A percentile compares a stretch with the other conserved stretches of the same genome.
These are phyloP conservation scores for Dascyllus trimaculatus DNA, from an alignment of 2,113 vertebrate genomes.

Conservation along the genomic window DNA sequence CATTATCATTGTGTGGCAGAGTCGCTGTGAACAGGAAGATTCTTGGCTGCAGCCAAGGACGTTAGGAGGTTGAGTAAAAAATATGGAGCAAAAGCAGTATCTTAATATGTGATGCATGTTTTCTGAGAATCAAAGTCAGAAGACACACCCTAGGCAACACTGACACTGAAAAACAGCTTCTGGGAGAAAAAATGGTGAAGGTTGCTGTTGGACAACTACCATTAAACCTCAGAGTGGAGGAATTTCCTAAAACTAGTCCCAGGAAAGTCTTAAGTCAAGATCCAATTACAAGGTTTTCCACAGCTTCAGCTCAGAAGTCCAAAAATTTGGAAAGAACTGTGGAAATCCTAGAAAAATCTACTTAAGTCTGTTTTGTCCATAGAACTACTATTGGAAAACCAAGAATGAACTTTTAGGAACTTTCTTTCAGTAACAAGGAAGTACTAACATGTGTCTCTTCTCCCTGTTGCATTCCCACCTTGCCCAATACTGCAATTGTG, in stretches of 20 bases:
- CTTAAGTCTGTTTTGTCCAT: neutral
- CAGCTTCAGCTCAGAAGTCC: neutral
- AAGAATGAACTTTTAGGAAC: neutral
- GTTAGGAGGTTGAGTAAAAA: neutral
- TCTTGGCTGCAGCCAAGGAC: slow-evolving; percentile 22
- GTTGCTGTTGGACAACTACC: neutral
- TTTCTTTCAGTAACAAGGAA: no score
- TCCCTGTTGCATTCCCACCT: neutral
- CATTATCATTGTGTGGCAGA: neutral
- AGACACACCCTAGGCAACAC: neutral
- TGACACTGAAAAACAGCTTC: neutral
- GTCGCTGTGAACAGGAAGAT: neutral
- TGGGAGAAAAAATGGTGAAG: neutral
- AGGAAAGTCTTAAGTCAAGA: neutral
- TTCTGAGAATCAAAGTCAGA: neutral
- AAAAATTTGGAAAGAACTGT: neutral
- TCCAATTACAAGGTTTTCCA: neutral
- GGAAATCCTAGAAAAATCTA: neutral
- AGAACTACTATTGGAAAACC: neutral
- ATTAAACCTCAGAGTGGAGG: neutral
- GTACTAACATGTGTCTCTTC: no score
- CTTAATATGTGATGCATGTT: neutral
- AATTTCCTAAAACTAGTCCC: neutral
- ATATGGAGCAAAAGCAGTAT: neutral
- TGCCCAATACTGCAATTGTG: neutral